phyloP scores from a whole-genome alignment of 2,113 vertebrate species.

The Dicerorhinus sumatrensis region DNA sequence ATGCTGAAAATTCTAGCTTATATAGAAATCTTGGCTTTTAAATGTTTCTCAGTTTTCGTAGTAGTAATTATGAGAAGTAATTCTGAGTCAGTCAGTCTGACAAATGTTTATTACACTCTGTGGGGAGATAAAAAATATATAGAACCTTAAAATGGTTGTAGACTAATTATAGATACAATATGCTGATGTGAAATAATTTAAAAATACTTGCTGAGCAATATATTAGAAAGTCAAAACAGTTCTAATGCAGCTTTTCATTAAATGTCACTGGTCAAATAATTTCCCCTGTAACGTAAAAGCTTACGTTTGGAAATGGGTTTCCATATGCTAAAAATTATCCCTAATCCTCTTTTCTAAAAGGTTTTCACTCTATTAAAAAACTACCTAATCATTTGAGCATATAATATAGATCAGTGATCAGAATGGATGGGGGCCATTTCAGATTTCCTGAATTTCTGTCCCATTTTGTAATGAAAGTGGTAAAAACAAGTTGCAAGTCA shows the following conservation, averaged over 20 bases:
- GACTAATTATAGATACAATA: not conserved
- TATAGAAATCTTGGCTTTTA: not conserved
- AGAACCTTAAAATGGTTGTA: not conserved
- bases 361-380: not conserved
- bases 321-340: not conserved
- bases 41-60: not conserved
- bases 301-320: not conserved
- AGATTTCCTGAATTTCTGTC: not conserved
- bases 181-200: not conserved
- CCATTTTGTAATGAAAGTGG: not conserved
- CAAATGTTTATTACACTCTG: not conserved
- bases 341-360: not conserved
- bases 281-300: not conserved
- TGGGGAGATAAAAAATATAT: not conserved
- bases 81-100: not conserved
- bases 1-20: constrained; percentile 15
- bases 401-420: not conserved
- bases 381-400: not conserved
- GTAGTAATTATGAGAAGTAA: not conserved
- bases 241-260: not conserved
- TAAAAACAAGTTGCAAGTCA: not conserved
- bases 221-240: not conserved
- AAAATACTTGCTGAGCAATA: not conserved
- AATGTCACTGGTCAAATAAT: not conserved
- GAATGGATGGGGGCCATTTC: not conserved